phyloP scores from a whole-genome alignment of 2,113 vertebrate genomes.

The Halcyon senegalensis region DNA sequence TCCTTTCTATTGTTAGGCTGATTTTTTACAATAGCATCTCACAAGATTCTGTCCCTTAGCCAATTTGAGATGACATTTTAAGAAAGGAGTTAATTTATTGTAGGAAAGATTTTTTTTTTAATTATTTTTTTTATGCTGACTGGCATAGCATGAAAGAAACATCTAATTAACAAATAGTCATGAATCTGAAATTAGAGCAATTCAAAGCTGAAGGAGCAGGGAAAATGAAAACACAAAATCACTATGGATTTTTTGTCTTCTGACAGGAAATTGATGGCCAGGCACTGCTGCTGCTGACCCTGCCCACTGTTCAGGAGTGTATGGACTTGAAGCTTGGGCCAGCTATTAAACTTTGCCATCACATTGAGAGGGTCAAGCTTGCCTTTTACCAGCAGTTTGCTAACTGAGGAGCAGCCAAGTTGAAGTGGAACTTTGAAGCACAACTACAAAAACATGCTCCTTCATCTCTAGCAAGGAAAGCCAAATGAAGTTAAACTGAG shows the following conservation, averaged over 20 bases:
- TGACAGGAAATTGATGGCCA: conserved; percentile 97
- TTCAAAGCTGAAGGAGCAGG: neutral
- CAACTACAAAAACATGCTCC: conserved; percentile 68
- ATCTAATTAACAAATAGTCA: neutral
- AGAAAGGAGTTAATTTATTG: neutral
- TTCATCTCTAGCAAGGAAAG: conserved; percentile 45
- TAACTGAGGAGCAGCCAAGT: conserved; percentile 79
- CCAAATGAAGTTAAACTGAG: conserved; percentile 39
- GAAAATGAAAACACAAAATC: neutral
- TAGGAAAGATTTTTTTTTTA: no score
- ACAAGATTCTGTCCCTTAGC: neutral
- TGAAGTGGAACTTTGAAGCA: conserved; percentile 75
- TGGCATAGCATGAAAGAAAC: neutral
- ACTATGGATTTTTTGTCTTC: conserved; percentile 48
- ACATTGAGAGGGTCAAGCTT: conserved; percentile 96
- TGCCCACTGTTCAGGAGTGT: conserved; percentile 97
- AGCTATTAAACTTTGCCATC: conserved; percentile 97
- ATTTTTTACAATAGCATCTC: neutral
- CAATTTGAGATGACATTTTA: neutral
- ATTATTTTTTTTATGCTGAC: neutral
- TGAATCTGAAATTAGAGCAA: neutral
- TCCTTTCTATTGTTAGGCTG: neutral
- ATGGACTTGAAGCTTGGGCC: conserved; percentile 98
- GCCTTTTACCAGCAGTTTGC: conserved; percentile 99
- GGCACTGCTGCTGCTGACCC: conserved; percentile 93